These are phyloP conservation scores for Hemicordylus capensis DNA, from an alignment of 2,113 vertebrate genomes.

Conservation along the genomic window DNA sequence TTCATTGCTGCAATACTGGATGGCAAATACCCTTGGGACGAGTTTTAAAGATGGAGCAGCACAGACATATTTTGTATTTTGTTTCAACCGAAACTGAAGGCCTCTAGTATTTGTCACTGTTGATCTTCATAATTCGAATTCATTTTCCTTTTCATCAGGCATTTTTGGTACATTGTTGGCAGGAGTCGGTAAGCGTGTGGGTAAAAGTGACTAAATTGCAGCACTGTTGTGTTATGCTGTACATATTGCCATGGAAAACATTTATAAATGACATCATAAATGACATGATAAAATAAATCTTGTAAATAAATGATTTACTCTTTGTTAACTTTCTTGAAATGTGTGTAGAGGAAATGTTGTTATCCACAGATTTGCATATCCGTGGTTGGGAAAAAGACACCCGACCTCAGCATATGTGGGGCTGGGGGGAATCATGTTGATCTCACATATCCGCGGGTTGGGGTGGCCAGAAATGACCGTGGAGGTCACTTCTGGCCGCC, in stretches of 20 bases:
- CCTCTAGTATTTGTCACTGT: neutral
- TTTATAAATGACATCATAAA: neutral
- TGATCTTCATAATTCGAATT: neutral
- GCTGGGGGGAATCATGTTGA: too few relatives aligned
- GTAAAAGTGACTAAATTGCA: neutral
- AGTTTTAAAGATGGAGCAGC: neutral
- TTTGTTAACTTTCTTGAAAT: slow-evolving; percentile 25
- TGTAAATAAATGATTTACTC: slow-evolving; percentile 37
- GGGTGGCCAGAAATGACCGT: too few relatives aligned
- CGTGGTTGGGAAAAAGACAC: too few relatives aligned
- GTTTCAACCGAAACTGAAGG: neutral
- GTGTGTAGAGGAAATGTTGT: too few relatives aligned
- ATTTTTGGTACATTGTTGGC: neutral
- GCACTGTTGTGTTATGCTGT: neutral
- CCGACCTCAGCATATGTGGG: too few relatives aligned
- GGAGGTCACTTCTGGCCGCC: too few relatives aligned
- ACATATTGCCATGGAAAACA: slow-evolving; percentile 5
- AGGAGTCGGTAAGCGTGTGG: neutral
- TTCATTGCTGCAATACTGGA: neutral
- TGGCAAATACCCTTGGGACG: neutral
- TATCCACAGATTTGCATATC: too few relatives aligned
- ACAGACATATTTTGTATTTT: neutral
- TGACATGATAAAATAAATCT: slow-evolving; percentile 1
- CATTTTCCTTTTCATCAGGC: neutral
- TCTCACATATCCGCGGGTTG: too few relatives aligned